Percentiles rank a stretch among this genome's conserved stretches.
phyloP scores from a whole-genome alignment of 2,113 vertebrate genomes.

The Rostratula benghalensis region DNA sequence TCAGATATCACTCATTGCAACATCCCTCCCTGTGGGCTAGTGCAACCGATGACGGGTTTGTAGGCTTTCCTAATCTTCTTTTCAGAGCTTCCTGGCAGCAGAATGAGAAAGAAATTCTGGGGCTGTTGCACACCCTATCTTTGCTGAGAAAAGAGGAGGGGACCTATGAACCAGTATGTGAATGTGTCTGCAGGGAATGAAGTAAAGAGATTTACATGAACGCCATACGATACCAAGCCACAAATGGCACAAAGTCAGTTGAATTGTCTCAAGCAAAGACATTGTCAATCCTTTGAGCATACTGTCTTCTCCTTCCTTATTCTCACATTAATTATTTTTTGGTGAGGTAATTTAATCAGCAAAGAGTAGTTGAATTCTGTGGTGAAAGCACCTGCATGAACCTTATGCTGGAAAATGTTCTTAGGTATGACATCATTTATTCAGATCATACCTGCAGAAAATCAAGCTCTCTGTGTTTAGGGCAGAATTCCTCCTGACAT shows the following conservation, averaged over 20 bases:
- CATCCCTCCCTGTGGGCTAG: neutral
- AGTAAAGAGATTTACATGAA: neutral
- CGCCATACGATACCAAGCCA: neutral
- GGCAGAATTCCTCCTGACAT: neutral
- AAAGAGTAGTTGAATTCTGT: neutral
- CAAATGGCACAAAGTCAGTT: neutral
- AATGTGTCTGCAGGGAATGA: neutral
- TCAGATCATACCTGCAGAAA: neutral
- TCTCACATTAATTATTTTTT: neutral
- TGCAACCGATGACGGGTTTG: neutral
- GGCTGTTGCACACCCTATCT: neutral
- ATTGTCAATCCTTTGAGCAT: neutral
- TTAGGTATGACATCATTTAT: neutral
- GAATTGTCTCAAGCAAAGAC: neutral
- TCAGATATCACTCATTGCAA: neutral
- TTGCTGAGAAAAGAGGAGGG: constrained; percentile 7
- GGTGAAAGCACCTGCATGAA: neutral
- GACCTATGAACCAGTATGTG: neutral
- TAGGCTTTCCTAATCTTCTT: neutral
- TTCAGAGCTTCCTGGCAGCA: neutral
- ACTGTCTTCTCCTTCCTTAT: neutral
- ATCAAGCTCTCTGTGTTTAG: neutral
- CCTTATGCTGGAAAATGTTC: neutral
- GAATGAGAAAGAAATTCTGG: neutral
- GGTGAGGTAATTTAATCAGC: neutral